Base-by-base conservation (phyloP, 92 coral and sea anemone species). In the Umimayanthus chanpuru region DNA sequence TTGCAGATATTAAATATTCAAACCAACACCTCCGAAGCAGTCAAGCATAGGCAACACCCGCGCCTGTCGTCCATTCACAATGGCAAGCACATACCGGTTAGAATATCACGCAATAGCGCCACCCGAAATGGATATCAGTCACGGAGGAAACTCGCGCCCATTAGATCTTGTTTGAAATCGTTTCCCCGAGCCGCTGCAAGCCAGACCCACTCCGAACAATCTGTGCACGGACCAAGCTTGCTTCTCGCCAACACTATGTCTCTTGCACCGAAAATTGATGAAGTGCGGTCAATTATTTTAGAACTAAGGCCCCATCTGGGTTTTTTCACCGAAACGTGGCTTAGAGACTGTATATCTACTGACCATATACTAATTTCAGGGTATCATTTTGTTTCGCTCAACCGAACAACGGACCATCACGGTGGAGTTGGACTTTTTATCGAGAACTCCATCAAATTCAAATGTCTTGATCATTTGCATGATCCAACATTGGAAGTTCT, bases 291-390 rank as follows among this genome's bases (percentile, higher is more conserved):
- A 15, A 81, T 83, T 77, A 81, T 91, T 36, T 58, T 83, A 56
- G 93, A 91, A 58, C 49, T 87, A 23, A 91, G 80, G 40, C 94
- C 91, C 44, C 76, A 91, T 79, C 25, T 85, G 75, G 94, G 81
- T 58, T 89, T 81, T 72, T 50, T 92, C 58, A 92, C 90, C 55
- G 92, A 92, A 86, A 92, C 94, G 50, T 90, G 91, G 94, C 86
- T 92, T 28, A 84, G 89, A 49, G 95, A 88, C 65, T 76, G 86
- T 4, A 88, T 91, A 61, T 66, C 85, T 10, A 86, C 43, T 20
- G 67, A 67, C 80, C 90, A 58, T 56, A 61, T 90, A 16, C 44
- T 7, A 28, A 93, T 93, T 26, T 90, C 93, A 18, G 92, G 82
- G 10, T 93, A 88, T 55, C 38, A 76, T 80, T 91, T 91, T 65